Evolutionary conservation across 1,140 invertebrate genomes (phyloP), one percentile per base, ranked within the genome.

Genomic region (Asbolus verrucosus): DNA sequence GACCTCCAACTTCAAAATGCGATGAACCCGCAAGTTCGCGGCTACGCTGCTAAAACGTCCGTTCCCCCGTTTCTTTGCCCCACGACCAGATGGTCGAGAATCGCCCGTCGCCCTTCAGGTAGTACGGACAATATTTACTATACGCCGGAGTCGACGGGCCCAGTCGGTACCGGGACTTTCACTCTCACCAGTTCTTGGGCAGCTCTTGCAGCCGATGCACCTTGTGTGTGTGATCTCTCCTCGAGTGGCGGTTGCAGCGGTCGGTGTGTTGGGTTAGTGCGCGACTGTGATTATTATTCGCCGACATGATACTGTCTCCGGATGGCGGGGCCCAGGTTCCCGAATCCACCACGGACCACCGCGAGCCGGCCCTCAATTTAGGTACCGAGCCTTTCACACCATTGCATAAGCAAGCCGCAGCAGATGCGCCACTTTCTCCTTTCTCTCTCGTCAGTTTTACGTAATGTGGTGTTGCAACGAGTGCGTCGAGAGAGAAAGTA

Each of bases 1-100:
- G 85, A 86, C 85, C 85, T 86, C 85, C 83, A 85, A 83, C 83
- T 85, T 85, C 83, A 84, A 85, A 85, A 85, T 85, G 81, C 84
- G 84, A 86, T 85, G 84, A 86, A 86, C 84, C 84, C 72, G 27
- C 75, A 78, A 79, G 76, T 76, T 77, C 80, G 79, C 78, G 76
- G 76, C 77, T 76, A 21, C 66, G 46, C 65, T 73, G 68, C 73
- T 74, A 73, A 74, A 76, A 74, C 67, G 66, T 70, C 67, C 70
- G 61, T 61, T 41, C 61, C 72, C 63, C 70, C 70, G 43, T 70
- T 60, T 31, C 73, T 72, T 71, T 43, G 39, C 46, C 65, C 69
- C 71, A 39, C 62, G 24, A 27, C 8, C 24, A 27, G 8, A 59
- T 66, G 74, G 73, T 77, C 73, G 70, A 70, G 69, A 73, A 71